These are phyloP conservation scores for Stenodema calcarata DNA, from an alignment of 2,888 invertebrate genomes.

Conservation along the genomic window DNA sequence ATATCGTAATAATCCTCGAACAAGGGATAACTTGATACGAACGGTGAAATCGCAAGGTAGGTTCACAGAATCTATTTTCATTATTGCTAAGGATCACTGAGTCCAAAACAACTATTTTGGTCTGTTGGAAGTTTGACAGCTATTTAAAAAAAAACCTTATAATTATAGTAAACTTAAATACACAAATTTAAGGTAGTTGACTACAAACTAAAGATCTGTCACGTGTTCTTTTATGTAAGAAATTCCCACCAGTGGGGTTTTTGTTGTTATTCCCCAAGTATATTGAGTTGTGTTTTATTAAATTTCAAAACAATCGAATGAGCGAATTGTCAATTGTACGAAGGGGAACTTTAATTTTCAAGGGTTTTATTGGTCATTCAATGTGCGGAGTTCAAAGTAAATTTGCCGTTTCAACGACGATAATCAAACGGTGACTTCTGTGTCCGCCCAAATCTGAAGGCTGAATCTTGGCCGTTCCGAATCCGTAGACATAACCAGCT, in stretches of 20 bases:
- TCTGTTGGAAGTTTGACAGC: background rate
- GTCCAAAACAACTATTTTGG: background rate
- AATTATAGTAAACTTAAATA: background rate
- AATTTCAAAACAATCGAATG: background rate
- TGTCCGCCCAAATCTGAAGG: too few species aligned
- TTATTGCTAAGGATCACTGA: background rate
- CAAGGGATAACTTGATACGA: background rate
- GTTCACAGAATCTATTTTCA: background rate
- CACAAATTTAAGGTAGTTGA: background rate
- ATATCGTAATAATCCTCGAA: background rate
- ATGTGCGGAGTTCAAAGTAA: too few species aligned
- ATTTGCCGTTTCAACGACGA: too few species aligned
- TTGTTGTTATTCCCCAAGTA: too few species aligned
- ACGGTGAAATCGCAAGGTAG: background rate
- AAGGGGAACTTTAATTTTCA: background rate
- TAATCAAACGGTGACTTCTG: too few species aligned
- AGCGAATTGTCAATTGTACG: background rate
- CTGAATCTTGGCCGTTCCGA: too few species aligned
- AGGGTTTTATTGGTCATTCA: too few species aligned
- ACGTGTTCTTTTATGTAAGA: background rate
- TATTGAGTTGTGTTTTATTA: background rate
- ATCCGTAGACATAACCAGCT: too few species aligned
- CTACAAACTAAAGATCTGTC: background rate
- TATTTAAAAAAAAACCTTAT: background rate
- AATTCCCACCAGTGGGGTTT: background rate